Evolutionary conservation across 2,113 vertebrate species (phyloP), one percentile per base, ranked within the genome.

Genomic region (Piprites chloris): DNA sequence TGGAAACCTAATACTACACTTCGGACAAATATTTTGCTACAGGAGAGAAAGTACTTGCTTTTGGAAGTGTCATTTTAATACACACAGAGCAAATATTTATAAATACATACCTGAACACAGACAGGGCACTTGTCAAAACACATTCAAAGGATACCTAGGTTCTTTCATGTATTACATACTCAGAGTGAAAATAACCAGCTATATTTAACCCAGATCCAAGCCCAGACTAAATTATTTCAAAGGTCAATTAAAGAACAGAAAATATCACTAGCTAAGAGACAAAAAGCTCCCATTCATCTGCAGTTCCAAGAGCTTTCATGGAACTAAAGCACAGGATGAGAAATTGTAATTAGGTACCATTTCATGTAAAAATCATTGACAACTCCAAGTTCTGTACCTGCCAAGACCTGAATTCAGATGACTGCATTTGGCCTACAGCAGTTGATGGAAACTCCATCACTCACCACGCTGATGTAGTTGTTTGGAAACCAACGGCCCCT

Each of bases 111-210:
- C 94, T 96, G 92, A 77, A 72, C 66, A 79, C 53, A 92, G 88
- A 90, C 93, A 68, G 20, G 26, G 74, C 5, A 21, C 83, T 93
- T 94, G 90, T 93, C 96, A 94, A 97, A 96, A 94, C 95, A 94
- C 93, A 94, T 96, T 96, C 96, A 96, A 87, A 96, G 79, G 89
- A 96, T 97, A 96, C 92, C 95, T 90, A 89, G 79, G 90, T 96
- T 91, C 94, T 94, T 95, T 94, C 90, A 46, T 85, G 87, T 78
- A 78, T 96, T 92, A 96, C 95, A 73, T 66, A 87, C 37, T 89
- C 16, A 0, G 86, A 71, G 73, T 87, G 83, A 96, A 97, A 97
- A 97, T 97, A 97, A 94, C 92, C 90, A 79, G 77, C 93, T 97
- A 97, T 97, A 95, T 97, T 96, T 97, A 97, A 96, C 76, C 49